These are phyloP conservation scores for Watsonalla binaria DNA, from an alignment of 2,888 invertebrate genomes.

Conservation along the genomic window DNA sequence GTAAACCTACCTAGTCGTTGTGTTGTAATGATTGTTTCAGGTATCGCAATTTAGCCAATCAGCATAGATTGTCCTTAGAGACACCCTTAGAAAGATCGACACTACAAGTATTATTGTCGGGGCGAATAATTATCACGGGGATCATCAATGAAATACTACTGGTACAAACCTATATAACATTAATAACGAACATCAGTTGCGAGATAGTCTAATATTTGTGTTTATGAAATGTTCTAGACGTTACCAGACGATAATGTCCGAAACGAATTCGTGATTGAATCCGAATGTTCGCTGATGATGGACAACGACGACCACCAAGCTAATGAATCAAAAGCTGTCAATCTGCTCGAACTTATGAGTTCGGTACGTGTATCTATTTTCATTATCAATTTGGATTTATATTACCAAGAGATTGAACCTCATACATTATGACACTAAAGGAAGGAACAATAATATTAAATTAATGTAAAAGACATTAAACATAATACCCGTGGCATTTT, in stretches of 20 bases:
- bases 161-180: slow-evolving; percentile 16
- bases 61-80: slow-evolving; percentile 29
- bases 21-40: slow-evolving; percentile 18
- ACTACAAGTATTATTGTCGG: slow-evolving; percentile 62
- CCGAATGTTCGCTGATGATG: slow-evolving; percentile 62
- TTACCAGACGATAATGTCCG: slow-evolving; percentile 45
- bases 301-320: slow-evolving; percentile 47
- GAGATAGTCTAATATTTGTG: neutral
- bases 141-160: slow-evolving; percentile 64
- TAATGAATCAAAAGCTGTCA: slow-evolving; percentile 28
- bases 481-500: no score
- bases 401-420: no score
- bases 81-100: slow-evolving; percentile 43
- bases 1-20: no score
- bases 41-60: slow-evolving; percentile 27
- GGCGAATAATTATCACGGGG: slow-evolving; percentile 62
- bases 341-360: slow-evolving; percentile 37
- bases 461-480: no score
- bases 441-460: no score
- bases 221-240: slow-evolving; percentile 16
- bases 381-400: no score
- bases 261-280: slow-evolving; percentile 52
- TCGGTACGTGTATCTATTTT: slow-evolving; percentile 32
- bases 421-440: no score
- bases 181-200: no score